Base-by-base conservation (phyloP, 2,797 vertebrate genomes). In the Podarcis siculus region DNA sequence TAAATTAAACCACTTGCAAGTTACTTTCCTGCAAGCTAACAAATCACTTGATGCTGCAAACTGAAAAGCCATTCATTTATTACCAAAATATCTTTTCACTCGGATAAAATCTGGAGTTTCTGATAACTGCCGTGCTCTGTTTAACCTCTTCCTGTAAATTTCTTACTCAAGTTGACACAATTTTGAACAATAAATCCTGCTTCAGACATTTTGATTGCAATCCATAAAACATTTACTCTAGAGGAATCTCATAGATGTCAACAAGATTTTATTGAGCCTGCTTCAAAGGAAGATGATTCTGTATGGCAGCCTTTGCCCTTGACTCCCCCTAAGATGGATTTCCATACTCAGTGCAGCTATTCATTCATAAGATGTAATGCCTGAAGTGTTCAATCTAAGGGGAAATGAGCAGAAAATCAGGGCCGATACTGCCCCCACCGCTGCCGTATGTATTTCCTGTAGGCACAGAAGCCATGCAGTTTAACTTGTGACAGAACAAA, bases 11-110 rank as follows among this genome's bases (percentile, higher is more conserved):
- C 35, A 78, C 87, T 94, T 90, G 86, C 84, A 83, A 92, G 90
- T 87, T 83, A 80, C 69, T 95, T 84, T 90, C 82, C 82, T 91
- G 87, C 30, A 87, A 91, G 87, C 89, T 92, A 96, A 94, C 87
- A 95, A 94, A 94, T 95, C 81, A 42, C 81, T 93, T 90, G 90
- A 90, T 91, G 84, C 87, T 90, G 86, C 77, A 93, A 89, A 90
- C 89, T 92, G 89, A 88, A 89, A 94, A 94, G 93, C 30, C 88
- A 73, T 90, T 96, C 91, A 91, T 94, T 95, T 95, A 92, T 92
- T 94, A 88, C 88, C 90, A 88, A 92, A 91, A 93, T 89, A 90
- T 94, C 58, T 90, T 94, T 84, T 86, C 85, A 86, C 73, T 94
- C 61, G 58, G 81, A 82, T 91, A 90, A 86, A 55, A 83, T 86